These are phyloP conservation scores for Lepidochitona cinerea DNA, from an alignment of 2,888 invertebrate genomes.

Conservation along the genomic window DNA sequence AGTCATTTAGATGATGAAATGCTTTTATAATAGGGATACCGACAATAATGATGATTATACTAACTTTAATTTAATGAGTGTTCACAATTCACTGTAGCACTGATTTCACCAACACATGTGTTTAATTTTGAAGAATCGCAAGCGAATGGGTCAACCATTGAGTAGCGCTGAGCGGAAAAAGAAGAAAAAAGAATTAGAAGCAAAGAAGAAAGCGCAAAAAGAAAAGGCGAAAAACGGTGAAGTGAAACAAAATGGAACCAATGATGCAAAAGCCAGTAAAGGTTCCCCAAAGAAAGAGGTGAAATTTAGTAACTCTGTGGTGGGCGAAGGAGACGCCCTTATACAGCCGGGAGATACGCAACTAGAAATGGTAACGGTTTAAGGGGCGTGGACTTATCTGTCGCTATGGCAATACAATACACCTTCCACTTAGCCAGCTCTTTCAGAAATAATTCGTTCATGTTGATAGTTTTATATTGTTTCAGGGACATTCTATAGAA, in stretches of 20 bases:
- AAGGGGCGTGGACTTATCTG: too few relatives aligned
- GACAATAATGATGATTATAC: too few relatives aligned
- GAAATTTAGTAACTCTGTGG: conserved; percentile 46
- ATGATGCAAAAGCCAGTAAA: conserved; percentile 28
- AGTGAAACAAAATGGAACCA: conserved; percentile 5
- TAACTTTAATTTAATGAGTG: not conserved
- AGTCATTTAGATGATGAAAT: too few relatives aligned
- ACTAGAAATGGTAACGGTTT: conserved; percentile 50
- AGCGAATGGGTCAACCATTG: not conserved
- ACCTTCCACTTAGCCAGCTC: too few relatives aligned
- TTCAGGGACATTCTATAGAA: too few relatives aligned
- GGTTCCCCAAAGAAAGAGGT: conserved; percentile 37
- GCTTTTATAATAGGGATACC: too few relatives aligned
- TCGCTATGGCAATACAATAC: too few relatives aligned
- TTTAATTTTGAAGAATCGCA: not conserved
- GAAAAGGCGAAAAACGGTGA: conserved; percentile 30
- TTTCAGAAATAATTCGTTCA: too few relatives aligned
- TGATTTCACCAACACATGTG: not conserved
- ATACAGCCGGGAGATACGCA: conserved; percentile 46
- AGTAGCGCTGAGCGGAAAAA: conserved; percentile 18
- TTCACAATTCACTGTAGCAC: not conserved
- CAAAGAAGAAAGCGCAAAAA: conserved; percentile 43
- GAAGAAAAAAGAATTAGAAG: conserved; percentile 29
- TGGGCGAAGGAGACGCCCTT: conserved; percentile 51
- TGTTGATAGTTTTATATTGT: too few relatives aligned